Conservation (phyloP, 2,113 vertebrate genomes). For the Dipodomys spectabilis region DNA sequence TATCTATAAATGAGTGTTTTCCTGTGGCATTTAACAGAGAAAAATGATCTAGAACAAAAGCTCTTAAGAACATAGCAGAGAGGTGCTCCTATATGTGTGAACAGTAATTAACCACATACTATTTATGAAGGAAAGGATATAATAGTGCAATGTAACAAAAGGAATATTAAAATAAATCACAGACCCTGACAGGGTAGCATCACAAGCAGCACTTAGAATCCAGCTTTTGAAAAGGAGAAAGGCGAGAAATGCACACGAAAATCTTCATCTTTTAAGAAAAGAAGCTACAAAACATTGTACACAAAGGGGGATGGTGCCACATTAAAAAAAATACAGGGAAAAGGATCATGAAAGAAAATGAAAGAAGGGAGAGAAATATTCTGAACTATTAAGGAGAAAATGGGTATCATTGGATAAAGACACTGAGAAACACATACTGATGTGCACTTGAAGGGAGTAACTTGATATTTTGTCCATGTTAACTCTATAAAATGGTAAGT, state of each 20-base stretch:
- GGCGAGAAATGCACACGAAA: background rate
- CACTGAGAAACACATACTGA: background rate
- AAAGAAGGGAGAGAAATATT: background rate
- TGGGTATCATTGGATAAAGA: background rate
- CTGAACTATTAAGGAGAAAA: slow-evolving; percentile 6
- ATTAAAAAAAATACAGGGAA: slow-evolving; percentile 26
- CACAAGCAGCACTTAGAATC: background rate
- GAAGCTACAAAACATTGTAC: background rate
- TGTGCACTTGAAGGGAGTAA: background rate
- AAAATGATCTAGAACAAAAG: background rate
- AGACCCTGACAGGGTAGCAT: background rate
- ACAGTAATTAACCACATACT: background rate
- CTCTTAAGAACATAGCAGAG: background rate
- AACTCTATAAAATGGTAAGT: background rate
- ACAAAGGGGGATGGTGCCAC: background rate
- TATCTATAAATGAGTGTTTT: background rate
- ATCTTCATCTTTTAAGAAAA: background rate
- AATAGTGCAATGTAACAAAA: background rate
- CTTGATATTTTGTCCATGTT: background rate
- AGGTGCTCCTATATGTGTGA: background rate
- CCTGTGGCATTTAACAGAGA: background rate
- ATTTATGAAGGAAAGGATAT: background rate
- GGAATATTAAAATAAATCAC: background rate
- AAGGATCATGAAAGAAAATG: background rate
- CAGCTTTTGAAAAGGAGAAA: background rate